Evolutionary conservation across 2,797 vertebrate species (phyloP), one percentile per base, ranked within the genome.

Genomic region (Acipenser ruthenus): DNA sequence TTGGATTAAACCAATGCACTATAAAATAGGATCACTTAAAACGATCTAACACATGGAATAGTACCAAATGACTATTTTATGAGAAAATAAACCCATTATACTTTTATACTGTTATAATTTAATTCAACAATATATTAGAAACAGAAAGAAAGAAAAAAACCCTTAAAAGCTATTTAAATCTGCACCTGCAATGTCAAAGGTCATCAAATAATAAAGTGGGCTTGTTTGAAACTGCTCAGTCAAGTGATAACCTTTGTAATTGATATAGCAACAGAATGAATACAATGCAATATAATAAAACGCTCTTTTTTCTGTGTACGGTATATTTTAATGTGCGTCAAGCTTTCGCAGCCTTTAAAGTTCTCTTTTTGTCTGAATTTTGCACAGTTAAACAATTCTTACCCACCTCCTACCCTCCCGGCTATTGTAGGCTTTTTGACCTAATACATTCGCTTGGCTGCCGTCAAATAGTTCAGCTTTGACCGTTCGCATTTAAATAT

Each of bases 191-290:
- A 88, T 92, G 94, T 93, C 93, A 95, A 83, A 84, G 93, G 93
- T 93, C 91, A 85, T 77, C 72, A 92, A 92, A 96, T 95, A 94
- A 96, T 97, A 93, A 96, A 95, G 90, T 90, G 90, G 84, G 83
- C 89, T 87, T 89, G 89, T 92, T 94, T 94, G 90, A 92, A 93
- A 90, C 83, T 84, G 85, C 78, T 87, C 88, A 85, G 86, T 88
- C 86, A 84, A 88, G 80, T 91, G 89, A 84, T 89, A 91, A 84
- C 79, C 78, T 77, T 84, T 89, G 90, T 87, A 86, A 91, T 87
- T 80, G 89, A 90, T 89, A 76, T 73, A 77, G 74, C 6, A n/a
- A 69, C 69, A 71, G 68, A 69, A 72, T 68, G 67, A 71, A 76
- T 61, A 64, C 67, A 68, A 64, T 51, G 62, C 69, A 67, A 64